Conservation (phyloP, 1,140 invertebrate genomes). For the Scaptomyza hsui region DNA sequence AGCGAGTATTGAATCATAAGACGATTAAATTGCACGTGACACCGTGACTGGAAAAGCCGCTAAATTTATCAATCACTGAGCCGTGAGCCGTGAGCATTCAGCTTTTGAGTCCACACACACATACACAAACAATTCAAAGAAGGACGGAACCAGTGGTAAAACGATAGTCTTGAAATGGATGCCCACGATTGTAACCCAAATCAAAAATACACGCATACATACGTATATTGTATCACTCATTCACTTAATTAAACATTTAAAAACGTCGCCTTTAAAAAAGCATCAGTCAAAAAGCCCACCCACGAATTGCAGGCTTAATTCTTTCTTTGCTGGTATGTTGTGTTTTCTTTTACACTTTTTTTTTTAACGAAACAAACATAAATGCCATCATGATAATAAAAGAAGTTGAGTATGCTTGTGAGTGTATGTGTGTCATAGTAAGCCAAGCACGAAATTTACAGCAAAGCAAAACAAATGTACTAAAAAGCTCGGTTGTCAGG, state of each 20-base stretch:
- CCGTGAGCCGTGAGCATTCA: constrained; percentile 13
- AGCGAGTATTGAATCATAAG: constrained; percentile 53
- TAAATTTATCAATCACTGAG: constrained; percentile 43
- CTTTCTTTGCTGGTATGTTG: not conserved
- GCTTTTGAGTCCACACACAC: not conserved
- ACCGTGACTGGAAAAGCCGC: constrained; percentile 45
- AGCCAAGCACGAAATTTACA: constrained; percentile 37
- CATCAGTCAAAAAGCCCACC: constrained; percentile 41
- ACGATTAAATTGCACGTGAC: constrained; percentile 78
- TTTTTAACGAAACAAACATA: constrained; percentile 13
- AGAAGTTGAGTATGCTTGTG: not conserved
- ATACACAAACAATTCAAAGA: constrained; percentile 38
- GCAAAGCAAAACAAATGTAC: constrained; percentile 2
- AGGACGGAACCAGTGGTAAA: constrained; percentile 24
- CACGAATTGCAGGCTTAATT: constrained; percentile 14
- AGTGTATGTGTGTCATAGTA: constrained; percentile 61
- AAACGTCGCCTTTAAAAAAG: constrained; percentile 15
- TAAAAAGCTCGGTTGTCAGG: not conserved
- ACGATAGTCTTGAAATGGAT: constrained; percentile 45
- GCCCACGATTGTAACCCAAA: constrained; percentile 43
- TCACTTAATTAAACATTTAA: constrained; percentile 51
- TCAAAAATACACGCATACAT: not conserved
- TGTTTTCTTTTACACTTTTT: not conserved
- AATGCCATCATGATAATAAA: constrained; percentile 19
- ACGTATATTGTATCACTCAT: constrained; percentile 23